These are phyloP conservation scores for Camponotus floridanus DNA, from an alignment of 1,140 invertebrate species.

Conservation along the genomic window DNA sequence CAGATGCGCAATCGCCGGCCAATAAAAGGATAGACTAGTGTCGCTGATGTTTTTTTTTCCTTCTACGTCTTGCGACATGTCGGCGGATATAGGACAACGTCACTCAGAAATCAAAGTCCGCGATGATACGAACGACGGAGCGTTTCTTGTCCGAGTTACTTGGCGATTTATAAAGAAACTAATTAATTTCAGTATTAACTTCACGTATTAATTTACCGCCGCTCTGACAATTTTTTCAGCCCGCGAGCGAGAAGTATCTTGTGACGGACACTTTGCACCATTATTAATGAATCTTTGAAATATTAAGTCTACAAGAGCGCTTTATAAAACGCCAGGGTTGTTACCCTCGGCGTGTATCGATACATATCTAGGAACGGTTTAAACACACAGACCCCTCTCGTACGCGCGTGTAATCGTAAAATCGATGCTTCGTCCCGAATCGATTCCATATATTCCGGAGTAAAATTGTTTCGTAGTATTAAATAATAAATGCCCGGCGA, in stretches of 20 bases:
- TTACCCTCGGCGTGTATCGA: constrained; percentile 78
- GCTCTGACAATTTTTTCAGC: constrained; percentile 24
- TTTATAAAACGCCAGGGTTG: constrained; percentile 78
- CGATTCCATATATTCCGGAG: constrained; percentile 38
- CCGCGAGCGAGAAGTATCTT: constrained; percentile 29
- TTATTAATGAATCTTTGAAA: constrained; percentile 80
- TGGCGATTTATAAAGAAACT: not conserved
- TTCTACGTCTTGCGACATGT: not conserved
- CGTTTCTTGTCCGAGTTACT: not conserved
- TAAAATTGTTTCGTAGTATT: constrained; percentile 51
- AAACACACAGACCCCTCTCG: constrained; percentile 42
- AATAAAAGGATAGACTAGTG: not conserved
- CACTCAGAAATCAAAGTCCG: not conserved
- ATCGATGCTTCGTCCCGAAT: constrained; percentile 57
- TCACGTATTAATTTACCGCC: not conserved
- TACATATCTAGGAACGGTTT: constrained; percentile 70
- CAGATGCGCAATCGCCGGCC: constrained; percentile 37
- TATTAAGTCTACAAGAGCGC: constrained; percentile 74
- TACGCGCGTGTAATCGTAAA: constrained; percentile 70
- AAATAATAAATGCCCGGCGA: constrained; percentile 59
- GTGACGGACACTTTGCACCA: constrained; percentile 62
- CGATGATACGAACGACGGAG: not conserved
- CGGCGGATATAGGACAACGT: not conserved
- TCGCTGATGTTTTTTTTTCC: not conserved
- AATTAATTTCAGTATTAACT: constrained; percentile 9